Conservation (phyloP, 2,113 vertebrate genomes). For the Pedetes capensis region DNA sequence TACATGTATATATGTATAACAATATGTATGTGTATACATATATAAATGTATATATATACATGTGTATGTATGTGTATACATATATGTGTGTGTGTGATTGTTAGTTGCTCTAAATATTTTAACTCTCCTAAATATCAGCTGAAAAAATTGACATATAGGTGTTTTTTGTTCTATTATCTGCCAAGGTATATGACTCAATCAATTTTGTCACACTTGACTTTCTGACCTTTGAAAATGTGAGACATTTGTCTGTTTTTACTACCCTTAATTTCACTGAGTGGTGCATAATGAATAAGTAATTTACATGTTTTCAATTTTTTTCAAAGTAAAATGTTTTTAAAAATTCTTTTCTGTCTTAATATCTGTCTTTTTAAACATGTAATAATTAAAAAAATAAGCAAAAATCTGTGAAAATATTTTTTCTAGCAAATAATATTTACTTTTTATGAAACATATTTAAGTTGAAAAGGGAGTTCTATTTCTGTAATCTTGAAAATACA, state of each 20-base stretch:
- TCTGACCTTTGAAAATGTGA: not conserved
- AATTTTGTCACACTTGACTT: not conserved
- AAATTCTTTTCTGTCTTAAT: not conserved
- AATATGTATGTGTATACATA: too few relatives aligned
- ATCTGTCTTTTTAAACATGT: not conserved
- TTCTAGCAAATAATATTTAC: not conserved
- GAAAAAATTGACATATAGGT: not conserved
- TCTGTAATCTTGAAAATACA: not conserved
- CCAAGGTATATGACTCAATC: not conserved
- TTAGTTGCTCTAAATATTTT: not conserved
- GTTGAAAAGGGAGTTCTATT: not conserved
- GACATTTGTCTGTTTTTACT: not conserved
- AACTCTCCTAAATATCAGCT: not conserved
- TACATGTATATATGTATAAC: too few relatives aligned
- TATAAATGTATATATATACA: not conserved
- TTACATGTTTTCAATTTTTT: not conserved
- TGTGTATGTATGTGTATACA: not conserved
- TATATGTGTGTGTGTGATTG: not conserved
- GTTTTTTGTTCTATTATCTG: not conserved
- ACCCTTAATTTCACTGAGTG: not conserved
- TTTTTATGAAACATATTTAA: not conserved
- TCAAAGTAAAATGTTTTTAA: not conserved
- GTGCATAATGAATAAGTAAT: not conserved
- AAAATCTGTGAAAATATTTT: not conserved
- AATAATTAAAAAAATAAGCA: not conserved